A percentile compares a stretch with the other conserved stretches of the same genome.
Evolutionary conservation across 2,888 invertebrate genomes (phyloP).

Genomic region (Thalpophila matura): DNA sequence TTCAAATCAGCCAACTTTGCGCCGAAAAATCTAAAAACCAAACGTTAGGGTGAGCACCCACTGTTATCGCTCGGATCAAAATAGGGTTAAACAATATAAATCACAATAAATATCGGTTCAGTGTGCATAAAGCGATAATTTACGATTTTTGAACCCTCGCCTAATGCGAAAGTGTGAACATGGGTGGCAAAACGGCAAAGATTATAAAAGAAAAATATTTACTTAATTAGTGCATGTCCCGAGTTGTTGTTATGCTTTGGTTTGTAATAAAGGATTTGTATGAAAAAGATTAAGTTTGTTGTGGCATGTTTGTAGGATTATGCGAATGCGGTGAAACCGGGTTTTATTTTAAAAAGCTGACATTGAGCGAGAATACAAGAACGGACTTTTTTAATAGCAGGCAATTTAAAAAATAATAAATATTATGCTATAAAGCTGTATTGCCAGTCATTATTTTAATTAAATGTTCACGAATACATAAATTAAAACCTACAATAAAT

Average conservation of each 20-base stretch:
- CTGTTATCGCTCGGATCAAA: conserved; percentile 63
- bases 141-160: conserved; percentile 83
- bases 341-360: conserved; percentile 20
- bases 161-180: conserved; percentile 63
- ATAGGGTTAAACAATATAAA: conserved; percentile 78
- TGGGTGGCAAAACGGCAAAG: conserved; percentile 60
- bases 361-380: not conserved
- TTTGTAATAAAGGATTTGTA: conserved; percentile 15
- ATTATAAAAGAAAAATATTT: conserved; percentile 57
- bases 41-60: conserved; percentile 57
- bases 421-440: too few species aligned
- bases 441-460: too few species aligned
- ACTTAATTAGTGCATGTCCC: conserved; percentile 45
- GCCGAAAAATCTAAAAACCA: conserved; percentile 57
- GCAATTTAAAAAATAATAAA: too few species aligned
- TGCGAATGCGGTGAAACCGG: not conserved
- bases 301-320: conserved; percentile 9
- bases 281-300: conserved; percentile 35
- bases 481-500: too few species aligned
- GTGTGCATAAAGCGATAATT: conserved; percentile 77
- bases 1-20: conserved; percentile 42
- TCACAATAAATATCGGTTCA: conserved; percentile 80
- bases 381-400: not conserved
- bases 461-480: too few species aligned
- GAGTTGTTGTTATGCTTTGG: conserved; percentile 23